Base-by-base conservation (phyloP, 2,797 vertebrate species). In the Alauda arvensis region DNA sequence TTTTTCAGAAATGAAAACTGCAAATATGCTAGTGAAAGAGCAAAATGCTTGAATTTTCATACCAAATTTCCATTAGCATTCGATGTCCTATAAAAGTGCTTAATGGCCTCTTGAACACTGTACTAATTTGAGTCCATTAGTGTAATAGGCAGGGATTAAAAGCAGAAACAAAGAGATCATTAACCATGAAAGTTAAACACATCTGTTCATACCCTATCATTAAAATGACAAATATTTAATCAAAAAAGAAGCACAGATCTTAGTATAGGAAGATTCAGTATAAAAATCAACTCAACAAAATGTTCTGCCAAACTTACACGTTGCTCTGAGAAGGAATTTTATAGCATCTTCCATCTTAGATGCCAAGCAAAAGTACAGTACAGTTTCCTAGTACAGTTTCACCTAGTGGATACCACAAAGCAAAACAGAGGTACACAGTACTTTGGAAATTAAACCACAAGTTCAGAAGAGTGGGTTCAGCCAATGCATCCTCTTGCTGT, bases 81-180 rank as follows among this genome's bases (percentile, higher is more conserved):
- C 5, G 0, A 23, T 60, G 28, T 79, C 61, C 56, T 93, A 60
- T 77, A 77, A 62, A 88, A 90, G 25, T 45, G 42, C 51, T 62
- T 92, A 88, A 91, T 87, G 68, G 70, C 61, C 90, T 93, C 92
- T 95, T 90, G 78, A 93, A 92, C 39, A 86, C 51, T 45, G 14
- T 70, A 77, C 89, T 72, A 87, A 89, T 95, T 93, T 91, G 83
- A 93, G 72, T 89, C 89, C 91, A 91, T 95, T 93, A 93, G 60
- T 83, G 29, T 88, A 94, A 94, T 82, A 90, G 71, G 39, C 65
- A 87, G 71, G 57, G 69, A 92, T 92, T 94, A 90, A 95, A 89
- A 89, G 75, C 62, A 90, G 84, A 94, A 94, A 93, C 88, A 90
- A 63, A 90, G 87, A 89, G 34, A 90, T 81, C 70, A 92, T 94